These are phyloP conservation scores for Gadopsis marmoratus DNA, from an alignment of 2,797 vertebrate species.

Conservation along the genomic window DNA sequence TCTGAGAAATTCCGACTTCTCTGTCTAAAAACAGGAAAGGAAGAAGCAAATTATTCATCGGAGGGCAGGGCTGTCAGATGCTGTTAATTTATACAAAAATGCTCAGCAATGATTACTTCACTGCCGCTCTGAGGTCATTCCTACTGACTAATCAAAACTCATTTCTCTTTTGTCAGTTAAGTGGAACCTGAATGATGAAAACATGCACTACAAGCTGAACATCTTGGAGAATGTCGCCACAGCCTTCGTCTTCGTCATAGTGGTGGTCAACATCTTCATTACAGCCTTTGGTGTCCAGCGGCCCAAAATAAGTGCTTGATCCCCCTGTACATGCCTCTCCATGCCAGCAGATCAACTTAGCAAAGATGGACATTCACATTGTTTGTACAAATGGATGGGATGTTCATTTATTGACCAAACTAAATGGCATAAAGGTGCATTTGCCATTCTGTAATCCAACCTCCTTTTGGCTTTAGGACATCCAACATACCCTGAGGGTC, in stretches of 20 bases:
- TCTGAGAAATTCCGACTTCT: background rate
- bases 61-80: conserved; percentile 30
- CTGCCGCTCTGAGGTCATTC: background rate
- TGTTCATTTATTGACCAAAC: conserved; percentile 31
- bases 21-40: background rate
- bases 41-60: conserved; percentile 39
- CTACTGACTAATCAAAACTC: background rate
- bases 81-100: conserved; percentile 16
- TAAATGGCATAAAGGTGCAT: conserved; percentile 14
- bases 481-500: conserved; percentile 1
- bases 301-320: conserved; percentile 65
- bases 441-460: conserved; percentile 26
- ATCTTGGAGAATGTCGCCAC: conserved; percentile 94
- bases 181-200: conserved; percentile 94
- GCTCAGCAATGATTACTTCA: conserved; percentile 34
- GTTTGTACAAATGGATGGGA: background rate
- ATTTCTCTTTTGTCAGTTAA: conserved; percentile 86
- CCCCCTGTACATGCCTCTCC: background rate
- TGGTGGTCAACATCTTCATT: conserved; percentile 96
- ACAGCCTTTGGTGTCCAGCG: conserved; percentile 97
- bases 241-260: conserved; percentile 94
- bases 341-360: background rate
- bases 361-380: background rate
- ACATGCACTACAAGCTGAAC: conserved; percentile 90
- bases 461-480: background rate